A percentile compares a stretch with the other conserved stretches of the same genome.
Evolutionary conservation across 2,113 vertebrate species (phyloP).

Genomic region (Recurvirostra avosetta): DNA sequence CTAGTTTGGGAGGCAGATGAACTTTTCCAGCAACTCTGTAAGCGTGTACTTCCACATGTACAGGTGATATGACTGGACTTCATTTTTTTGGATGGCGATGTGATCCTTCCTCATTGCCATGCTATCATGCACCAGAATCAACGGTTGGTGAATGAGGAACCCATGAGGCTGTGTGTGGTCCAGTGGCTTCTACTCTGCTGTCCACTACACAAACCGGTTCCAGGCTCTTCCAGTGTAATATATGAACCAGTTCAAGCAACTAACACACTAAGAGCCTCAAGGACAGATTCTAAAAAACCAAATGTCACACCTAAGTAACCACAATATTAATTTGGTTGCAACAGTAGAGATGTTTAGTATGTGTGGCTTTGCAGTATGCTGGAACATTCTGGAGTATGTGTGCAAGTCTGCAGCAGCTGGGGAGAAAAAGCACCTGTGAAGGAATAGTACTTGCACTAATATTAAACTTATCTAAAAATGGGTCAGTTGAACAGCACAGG

Average conservation of each 20-base stretch:
- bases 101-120: background rate
- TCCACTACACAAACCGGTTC: rapidly evolving
- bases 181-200: background rate
- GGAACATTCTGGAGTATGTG: background rate
- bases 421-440: background rate
- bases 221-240: rapidly evolving
- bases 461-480: background rate
- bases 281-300: background rate
- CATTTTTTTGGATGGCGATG: background rate
- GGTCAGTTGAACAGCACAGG: background rate
- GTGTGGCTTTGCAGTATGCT: background rate
- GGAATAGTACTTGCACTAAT: background rate
- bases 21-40: background rate
- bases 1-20: background rate
- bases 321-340: background rate
- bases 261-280: background rate
- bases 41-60: background rate
- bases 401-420: background rate
- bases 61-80: background rate
- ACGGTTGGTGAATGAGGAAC: background rate
- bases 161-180: background rate
- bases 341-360: background rate
- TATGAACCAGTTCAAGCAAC: background rate
- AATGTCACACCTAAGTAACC: background rate
- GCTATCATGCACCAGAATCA: background rate